Conservation (phyloP, 2,113 vertebrate species). For the Paralichthys olivaceus region DNA sequence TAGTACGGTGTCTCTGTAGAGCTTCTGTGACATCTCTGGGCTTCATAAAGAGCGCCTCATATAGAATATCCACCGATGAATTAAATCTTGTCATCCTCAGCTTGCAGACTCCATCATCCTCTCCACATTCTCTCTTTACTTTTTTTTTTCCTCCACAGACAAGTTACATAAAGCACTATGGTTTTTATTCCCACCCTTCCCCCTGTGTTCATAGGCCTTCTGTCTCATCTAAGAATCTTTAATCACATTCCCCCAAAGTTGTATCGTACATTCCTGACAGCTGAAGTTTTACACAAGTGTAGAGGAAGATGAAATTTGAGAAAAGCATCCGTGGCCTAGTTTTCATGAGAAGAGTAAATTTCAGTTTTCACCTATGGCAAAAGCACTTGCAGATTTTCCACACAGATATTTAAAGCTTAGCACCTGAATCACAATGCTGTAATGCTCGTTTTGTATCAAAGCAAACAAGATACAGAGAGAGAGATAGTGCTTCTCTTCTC, state of each 20-base stretch:
- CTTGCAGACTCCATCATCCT: conserved; percentile 39
- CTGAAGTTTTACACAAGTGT: conserved; percentile 45
- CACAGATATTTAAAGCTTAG: conserved; percentile 47
- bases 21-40: conserved; percentile 29
- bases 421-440: conserved; percentile 46
- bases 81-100: conserved; percentile 46
- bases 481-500: conserved; percentile 1
- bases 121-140: conserved; percentile 21
- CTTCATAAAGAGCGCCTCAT: conserved; percentile 49
- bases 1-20: conserved; percentile 10
- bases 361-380: conserved; percentile 52
- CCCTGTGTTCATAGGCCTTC: conserved; percentile 32
- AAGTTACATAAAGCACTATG: conserved; percentile 47
- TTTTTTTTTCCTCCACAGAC: conserved; percentile 41
- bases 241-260: conserved; percentile 62
- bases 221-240: conserved; percentile 54
- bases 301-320: conserved; percentile 40
- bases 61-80: conserved; percentile 44
- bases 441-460: conserved; percentile 54
- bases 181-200: conserved; percentile 51
- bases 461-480: conserved; percentile 22
- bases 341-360: conserved; percentile 46
- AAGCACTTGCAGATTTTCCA: conserved; percentile 25
- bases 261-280: conserved; percentile 56
- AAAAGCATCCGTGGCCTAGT: conserved; percentile 61